phyloP scores from a whole-genome alignment of 2,888 invertebrate species.

The Cheilosia impressa region DNA sequence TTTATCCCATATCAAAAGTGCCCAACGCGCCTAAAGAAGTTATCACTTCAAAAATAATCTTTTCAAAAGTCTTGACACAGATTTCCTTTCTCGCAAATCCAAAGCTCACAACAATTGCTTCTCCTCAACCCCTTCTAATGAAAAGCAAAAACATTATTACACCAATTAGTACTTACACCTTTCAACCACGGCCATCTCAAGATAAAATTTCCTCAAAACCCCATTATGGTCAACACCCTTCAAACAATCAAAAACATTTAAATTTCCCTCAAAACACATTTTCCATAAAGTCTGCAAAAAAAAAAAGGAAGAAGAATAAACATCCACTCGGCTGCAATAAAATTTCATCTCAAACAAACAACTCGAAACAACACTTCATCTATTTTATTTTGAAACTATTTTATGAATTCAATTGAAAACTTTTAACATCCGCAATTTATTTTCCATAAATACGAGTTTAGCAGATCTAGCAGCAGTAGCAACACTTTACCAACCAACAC shows the following conservation, averaged over 20 bases:
- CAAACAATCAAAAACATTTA: background rate
- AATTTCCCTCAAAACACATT: background rate
- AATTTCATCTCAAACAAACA: slow-evolving; percentile 61
- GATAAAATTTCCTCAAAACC: background rate
- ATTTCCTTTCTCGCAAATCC: too few species aligned
- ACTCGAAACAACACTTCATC: slow-evolving; percentile 73
- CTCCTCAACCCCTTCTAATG: too few species aligned
- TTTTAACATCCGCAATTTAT: slow-evolving; percentile 75
- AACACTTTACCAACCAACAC: background rate
- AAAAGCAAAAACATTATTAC: too few species aligned
- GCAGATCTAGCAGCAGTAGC: slow-evolving; percentile 46
- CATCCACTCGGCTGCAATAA: slow-evolving; percentile 56
- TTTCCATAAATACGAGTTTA: slow-evolving; percentile 71
- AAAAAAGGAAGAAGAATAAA: background rate
- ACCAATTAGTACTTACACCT: background rate
- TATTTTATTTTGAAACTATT: slow-evolving; percentile 73
- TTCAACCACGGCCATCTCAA: background rate
- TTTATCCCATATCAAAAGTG: too few species aligned
- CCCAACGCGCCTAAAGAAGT: too few species aligned
- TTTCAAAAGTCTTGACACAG: background rate
- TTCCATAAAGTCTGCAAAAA: background rate
- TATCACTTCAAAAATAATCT: too few species aligned
- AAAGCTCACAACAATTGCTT: too few species aligned
- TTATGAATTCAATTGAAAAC: slow-evolving; percentile 75
- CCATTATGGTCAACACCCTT: background rate